These are phyloP conservation scores for Rosalia funebris DNA, from an alignment of 2,888 invertebrate species.

Conservation along the genomic window DNA sequence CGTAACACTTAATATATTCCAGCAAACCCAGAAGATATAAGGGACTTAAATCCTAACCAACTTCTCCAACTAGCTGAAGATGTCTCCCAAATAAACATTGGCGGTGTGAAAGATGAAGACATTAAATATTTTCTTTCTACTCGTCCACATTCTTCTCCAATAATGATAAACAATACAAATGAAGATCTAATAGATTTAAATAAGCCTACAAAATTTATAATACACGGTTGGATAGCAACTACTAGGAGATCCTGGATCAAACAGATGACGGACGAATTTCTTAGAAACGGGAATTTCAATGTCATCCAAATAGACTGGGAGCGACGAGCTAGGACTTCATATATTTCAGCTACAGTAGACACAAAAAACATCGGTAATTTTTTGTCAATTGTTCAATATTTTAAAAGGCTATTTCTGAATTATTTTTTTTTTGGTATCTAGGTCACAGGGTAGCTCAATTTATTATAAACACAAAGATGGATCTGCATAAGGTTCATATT, in stretches of 20 bases:
- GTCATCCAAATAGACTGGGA: slow-evolving; percentile 67
- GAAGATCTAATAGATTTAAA: slow-evolving; percentile 17
- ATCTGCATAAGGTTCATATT: slow-evolving; percentile 49
- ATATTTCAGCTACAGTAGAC: slow-evolving; percentile 52
- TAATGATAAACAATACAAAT: neutral
- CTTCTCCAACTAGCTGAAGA: slow-evolving; percentile 31
- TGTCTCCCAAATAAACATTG: slow-evolving; percentile 20
- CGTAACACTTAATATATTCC: too few relatives aligned
- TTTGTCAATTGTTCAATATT: neutral
- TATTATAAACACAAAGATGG: slow-evolving; percentile 41
- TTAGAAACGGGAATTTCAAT: slow-evolving; percentile 62
- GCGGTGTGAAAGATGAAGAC: slow-evolving; percentile 24
- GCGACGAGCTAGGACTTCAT: slow-evolving; percentile 51
- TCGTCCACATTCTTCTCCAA: neutral
- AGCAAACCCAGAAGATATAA: slow-evolving; percentile 28
- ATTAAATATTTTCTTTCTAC: slow-evolving; percentile 23
- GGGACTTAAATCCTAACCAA: slow-evolving; percentile 28
- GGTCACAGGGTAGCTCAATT: slow-evolving; percentile 50
- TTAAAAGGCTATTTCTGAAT: neutral
- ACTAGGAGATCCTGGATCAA: slow-evolving; percentile 55
- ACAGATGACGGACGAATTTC: slow-evolving; percentile 60
- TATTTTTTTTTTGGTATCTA: slow-evolving; percentile 24
- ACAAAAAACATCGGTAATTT: slow-evolving; percentile 49
- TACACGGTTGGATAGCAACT: slow-evolving; percentile 65
- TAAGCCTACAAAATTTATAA: slow-evolving; percentile 59